A percentile compares a stretch with the other conserved stretches of the same genome.
These are phyloP conservation scores for Lycodopsis pacificus DNA, from an alignment of 2,797 vertebrate genomes.

Conservation along the genomic window DNA sequence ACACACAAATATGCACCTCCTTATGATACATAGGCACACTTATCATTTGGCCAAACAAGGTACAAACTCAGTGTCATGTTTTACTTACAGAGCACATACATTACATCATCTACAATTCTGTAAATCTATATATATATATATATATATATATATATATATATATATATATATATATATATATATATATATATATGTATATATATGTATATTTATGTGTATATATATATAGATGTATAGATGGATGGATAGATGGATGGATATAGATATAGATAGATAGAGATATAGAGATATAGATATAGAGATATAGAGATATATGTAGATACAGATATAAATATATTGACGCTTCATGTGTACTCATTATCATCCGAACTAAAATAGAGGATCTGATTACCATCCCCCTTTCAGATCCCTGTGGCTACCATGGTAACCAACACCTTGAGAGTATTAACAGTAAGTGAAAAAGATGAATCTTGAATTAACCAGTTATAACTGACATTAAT, in stretches of 20 bases:
- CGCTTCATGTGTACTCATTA: constrained; percentile 11
- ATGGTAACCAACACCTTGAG: constrained; percentile 65
- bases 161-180: no score
- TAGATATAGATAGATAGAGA: not conserved
- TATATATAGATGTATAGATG: no score
- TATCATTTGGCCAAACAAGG: not conserved
- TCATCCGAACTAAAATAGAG: constrained; percentile 18
- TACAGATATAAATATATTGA: not conserved
- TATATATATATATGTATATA: no score
- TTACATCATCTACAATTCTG: not conserved
- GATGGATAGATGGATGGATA: no score
- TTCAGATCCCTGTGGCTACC: constrained; percentile 56
- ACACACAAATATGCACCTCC: constrained; percentile 8
- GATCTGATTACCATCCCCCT: constrained; percentile 24
- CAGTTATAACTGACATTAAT: constrained; percentile 45
- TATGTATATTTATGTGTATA: not conserved
- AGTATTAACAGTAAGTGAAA: constrained; percentile 35
- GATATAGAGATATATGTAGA: not conserved
- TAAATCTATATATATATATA: no score
- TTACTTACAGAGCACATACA: not conserved
- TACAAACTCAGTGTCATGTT: not conserved
- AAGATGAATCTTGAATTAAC: constrained; percentile 29
- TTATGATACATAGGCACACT: constrained; percentile 3
- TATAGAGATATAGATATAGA: not conserved
- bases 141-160: no score